Conservation (phyloP, 2,797 vertebrate genomes). For the Hoplostethus atlanticus region DNA sequence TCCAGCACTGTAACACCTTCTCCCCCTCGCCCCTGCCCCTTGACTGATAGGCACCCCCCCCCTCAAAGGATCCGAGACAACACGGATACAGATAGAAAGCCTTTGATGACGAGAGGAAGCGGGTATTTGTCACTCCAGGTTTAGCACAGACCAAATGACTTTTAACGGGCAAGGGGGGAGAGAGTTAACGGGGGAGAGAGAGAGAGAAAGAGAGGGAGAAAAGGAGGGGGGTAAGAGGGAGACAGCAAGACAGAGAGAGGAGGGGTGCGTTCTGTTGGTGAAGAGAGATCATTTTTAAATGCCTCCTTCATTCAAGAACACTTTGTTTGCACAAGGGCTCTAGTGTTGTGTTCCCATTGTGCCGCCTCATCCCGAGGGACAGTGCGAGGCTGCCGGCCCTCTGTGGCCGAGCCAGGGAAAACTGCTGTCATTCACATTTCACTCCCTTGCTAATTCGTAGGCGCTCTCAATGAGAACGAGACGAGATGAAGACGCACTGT, state of each 20-base stretch:
- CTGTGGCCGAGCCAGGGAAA: constrained; percentile 38
- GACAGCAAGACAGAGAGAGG: constrained; percentile 49
- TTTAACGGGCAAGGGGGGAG: constrained; percentile 39
- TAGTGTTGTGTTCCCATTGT: constrained; percentile 73
- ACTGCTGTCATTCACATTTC: constrained; percentile 73
- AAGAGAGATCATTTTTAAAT: constrained; percentile 78
- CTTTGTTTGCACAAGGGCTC: constrained; percentile 82
- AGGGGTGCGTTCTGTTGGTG: constrained; percentile 70
- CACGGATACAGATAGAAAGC: constrained; percentile 31
- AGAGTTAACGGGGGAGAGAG: constrained; percentile 9
- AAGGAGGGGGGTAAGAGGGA: constrained; percentile 2
- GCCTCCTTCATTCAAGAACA: constrained; percentile 77
- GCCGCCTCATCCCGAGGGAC: constrained; percentile 69
- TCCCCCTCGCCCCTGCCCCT: constrained; percentile 27
- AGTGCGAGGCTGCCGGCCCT: constrained; percentile 21
- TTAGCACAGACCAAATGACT: constrained; percentile 62
- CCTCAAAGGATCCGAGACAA: constrained; percentile 31
- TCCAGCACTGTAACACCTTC: constrained; percentile 36
- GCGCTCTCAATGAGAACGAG: constrained; percentile 26
- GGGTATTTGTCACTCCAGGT: constrained; percentile 59
- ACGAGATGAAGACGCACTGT: constrained; percentile 1
- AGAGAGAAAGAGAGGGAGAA: constrained; percentile 20
- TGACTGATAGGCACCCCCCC: constrained; percentile 11
- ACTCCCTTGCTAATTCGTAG: constrained; percentile 62
- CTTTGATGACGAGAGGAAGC: constrained; percentile 50